These are phyloP conservation scores for Rhingia campestris DNA, from an alignment of 2,888 invertebrate genomes.

Conservation along the genomic window DNA sequence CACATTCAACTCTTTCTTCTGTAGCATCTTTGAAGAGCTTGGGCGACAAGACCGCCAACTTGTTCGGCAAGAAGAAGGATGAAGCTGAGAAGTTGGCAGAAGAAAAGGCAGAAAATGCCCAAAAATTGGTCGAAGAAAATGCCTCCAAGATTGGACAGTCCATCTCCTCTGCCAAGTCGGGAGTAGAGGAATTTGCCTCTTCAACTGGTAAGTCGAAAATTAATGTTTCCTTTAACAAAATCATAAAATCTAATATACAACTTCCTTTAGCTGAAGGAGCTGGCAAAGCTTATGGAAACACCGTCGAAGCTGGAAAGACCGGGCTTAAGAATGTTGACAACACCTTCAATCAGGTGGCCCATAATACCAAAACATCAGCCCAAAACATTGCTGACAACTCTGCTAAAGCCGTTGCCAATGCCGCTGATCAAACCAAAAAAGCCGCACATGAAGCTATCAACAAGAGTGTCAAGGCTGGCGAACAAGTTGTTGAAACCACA, in stretches of 20 bases:
- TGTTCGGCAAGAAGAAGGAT: conserved; percentile 89
- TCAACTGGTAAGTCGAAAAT: conserved; percentile 81
- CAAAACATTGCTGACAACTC: conserved; percentile 80
- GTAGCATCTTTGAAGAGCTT: conserved; percentile 88
- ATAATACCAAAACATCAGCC: conserved; percentile 81
- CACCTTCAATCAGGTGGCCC: conserved; percentile 79
- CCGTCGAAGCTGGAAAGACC: conserved; percentile 79
- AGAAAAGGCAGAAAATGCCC: conserved; percentile 86
- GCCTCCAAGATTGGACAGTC: conserved; percentile 86
- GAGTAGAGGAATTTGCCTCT: conserved; percentile 84
- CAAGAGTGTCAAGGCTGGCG: conserved; percentile 83
- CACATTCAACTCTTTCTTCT: conserved; percentile 59
- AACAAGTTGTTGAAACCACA: conserved; percentile 83
- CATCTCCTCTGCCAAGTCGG: conserved; percentile 85
- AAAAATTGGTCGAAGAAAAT: conserved; percentile 86
- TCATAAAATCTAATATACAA: not conserved
- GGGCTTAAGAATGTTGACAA: conserved; percentile 79
- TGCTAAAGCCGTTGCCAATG: conserved; percentile 38
- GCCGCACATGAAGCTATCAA: conserved; percentile 83
- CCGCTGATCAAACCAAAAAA: conserved; percentile 82
- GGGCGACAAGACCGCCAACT: conserved; percentile 88
- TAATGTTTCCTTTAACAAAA: no score
- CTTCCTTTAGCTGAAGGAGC: conserved; percentile 78
- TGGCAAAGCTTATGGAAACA: conserved; percentile 81
- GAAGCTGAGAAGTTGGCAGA: conserved; percentile 86